Evolutionary conservation across 2,888 invertebrate species (phyloP).

Genomic region (Lysandra bellargus): DNA sequence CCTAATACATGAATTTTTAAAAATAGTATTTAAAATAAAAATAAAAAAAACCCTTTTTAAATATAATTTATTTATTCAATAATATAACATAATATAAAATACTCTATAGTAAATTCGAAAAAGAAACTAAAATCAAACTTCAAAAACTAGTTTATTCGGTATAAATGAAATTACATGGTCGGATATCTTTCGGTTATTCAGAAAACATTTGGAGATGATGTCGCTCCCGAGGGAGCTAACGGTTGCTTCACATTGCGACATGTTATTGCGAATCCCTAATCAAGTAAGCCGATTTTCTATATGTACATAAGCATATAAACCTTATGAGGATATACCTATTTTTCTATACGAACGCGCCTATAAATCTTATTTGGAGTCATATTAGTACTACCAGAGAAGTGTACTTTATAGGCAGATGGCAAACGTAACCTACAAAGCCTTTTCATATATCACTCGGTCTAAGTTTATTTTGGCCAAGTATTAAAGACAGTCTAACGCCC

Average conservation of each 20-base stretch:
- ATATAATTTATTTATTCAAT: too few species aligned
- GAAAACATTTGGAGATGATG: neutral
- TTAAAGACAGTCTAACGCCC: neutral
- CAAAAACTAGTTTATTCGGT: neutral
- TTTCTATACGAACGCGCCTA: too few species aligned
- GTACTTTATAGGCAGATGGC: too few species aligned
- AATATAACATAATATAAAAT: neutral
- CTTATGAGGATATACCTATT: neutral
- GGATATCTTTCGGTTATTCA: neutral
- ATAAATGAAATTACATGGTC: neutral
- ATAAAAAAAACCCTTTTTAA: too few species aligned
- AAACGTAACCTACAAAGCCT: too few species aligned
- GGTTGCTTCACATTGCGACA: neutral
- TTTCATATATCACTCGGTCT: too few species aligned
- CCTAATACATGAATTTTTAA: too few species aligned
- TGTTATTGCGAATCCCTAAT: conserved; percentile 7
- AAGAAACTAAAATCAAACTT: neutral
- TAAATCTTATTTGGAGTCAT: too few species aligned
- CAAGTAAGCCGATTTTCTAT: neutral
- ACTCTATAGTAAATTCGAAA: neutral
- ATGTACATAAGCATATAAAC: neutral
- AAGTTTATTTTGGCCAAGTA: too few species aligned
- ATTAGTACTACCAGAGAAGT: too few species aligned
- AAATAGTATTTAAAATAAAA: too few species aligned
- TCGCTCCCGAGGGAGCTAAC: neutral